Conservation (phyloP, 1,140 invertebrate genomes). For the Nephila pilipes region DNA sequence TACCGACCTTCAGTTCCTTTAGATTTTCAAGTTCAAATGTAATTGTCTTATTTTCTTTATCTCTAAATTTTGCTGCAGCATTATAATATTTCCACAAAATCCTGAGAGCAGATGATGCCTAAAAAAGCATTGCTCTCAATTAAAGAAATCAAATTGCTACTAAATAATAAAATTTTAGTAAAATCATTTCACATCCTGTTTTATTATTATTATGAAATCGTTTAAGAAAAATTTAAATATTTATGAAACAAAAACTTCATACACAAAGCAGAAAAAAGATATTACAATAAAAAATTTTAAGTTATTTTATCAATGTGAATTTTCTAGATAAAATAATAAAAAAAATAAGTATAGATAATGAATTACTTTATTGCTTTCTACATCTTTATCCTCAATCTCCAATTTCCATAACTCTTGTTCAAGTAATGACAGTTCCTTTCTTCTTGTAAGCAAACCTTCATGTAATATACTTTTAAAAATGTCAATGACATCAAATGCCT, state of each 20-base stretch:
- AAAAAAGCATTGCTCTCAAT: not conserved
- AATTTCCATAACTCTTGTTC: constrained; percentile 9
- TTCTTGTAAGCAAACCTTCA: constrained; percentile 7
- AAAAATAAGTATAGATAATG: too few relatives aligned
- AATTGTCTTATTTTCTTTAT: constrained; percentile 14
- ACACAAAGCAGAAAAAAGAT: not conserved
- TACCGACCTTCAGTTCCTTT: constrained; percentile 21
- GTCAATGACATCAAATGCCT: constrained; percentile 49
- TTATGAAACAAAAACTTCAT: not conserved
- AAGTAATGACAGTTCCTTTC: not conserved
- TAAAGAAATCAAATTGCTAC: too few relatives aligned
- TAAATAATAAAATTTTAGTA: too few relatives aligned
- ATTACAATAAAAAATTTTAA: too few relatives aligned
- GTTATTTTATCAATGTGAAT: too few relatives aligned
- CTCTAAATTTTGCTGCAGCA: constrained; percentile 6
- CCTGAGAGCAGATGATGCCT: constrained; percentile 2
- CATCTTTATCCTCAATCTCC: not conserved
- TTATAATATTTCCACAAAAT: constrained; percentile 11
- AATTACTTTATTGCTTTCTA: not conserved
- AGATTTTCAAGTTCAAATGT: not conserved
- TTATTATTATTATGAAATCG: too few relatives aligned
- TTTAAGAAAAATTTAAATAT: too few relatives aligned
- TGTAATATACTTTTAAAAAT: not conserved
- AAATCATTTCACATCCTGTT: too few relatives aligned
- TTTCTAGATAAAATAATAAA: too few relatives aligned